These are phyloP conservation scores for Hermetia illucens DNA, from an alignment of 1,140 invertebrate genomes.

Conservation along the genomic window DNA sequence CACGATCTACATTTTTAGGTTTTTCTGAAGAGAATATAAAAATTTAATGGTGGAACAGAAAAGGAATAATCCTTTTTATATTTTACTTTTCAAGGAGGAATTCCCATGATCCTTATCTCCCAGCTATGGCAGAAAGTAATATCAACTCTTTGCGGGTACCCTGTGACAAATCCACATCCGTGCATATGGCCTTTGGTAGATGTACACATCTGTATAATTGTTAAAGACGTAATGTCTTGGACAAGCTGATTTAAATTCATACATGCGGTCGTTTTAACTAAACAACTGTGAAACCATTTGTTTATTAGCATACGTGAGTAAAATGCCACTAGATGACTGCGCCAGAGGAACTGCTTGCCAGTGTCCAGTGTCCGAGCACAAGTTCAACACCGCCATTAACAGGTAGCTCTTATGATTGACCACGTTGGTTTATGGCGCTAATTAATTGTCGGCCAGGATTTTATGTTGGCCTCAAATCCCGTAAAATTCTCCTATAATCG, in stretches of 20 bases:
- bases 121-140: too few relatives aligned
- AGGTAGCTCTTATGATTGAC: background rate
- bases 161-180: too few relatives aligned
- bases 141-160: too few relatives aligned
- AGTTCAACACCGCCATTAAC: background rate
- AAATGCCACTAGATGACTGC: background rate
- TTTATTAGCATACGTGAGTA: constrained; percentile 1
- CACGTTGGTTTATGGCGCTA: background rate
- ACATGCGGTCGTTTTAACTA: background rate
- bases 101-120: too few relatives aligned
- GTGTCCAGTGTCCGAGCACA: background rate
- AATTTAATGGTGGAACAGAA: too few relatives aligned
- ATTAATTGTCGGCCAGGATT: background rate
- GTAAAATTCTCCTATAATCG: background rate
- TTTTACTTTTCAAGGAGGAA: too few relatives aligned
- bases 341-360: background rate
- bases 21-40: too few relatives aligned
- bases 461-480: background rate
- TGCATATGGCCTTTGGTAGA: too few relatives aligned
- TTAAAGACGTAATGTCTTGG: too few relatives aligned
- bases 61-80: too few relatives aligned
- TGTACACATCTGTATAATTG: too few relatives aligned
- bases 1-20: too few relatives aligned
- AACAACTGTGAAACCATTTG: constrained; percentile 1
- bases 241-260: constrained; percentile 1